Evolutionary conservation across 2,888 invertebrate species (phyloP).

Genomic region (Abrostola tripartita): DNA sequence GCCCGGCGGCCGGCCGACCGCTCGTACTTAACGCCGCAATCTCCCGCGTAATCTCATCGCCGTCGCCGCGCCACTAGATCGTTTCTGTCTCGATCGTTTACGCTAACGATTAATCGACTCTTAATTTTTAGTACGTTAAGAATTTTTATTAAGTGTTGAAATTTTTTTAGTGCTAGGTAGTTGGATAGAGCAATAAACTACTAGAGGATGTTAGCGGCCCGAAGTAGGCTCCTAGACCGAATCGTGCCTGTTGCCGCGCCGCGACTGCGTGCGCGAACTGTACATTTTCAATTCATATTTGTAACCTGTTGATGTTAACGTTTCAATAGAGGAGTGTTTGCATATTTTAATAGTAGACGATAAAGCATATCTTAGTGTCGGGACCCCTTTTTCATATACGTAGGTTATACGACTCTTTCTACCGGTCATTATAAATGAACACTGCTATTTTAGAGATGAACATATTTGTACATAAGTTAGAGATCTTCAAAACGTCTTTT

Average conservation of each 20-base stretch:
- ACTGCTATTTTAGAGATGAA: conserved; percentile 75
- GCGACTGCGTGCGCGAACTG: conserved; percentile 47
- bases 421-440: conserved; percentile 64
- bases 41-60: conserved; percentile 64
- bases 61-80: conserved; percentile 55
- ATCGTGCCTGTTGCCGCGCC: conserved; percentile 71
- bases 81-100: conserved; percentile 56
- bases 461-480: conserved; percentile 80
- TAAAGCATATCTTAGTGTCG: conserved; percentile 65
- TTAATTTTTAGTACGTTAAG: conserved; percentile 70
- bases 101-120: conserved; percentile 64
- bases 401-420: conserved; percentile 64
- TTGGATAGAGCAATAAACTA: conserved; percentile 75
- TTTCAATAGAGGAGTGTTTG: conserved; percentile 54
- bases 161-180: conserved; percentile 75
- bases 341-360: conserved; percentile 63
- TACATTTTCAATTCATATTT: conserved; percentile 61
- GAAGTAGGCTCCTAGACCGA: conserved; percentile 70
- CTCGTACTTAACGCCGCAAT: conserved; percentile 72
- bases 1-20: conserved; percentile 48
- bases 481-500: conserved; percentile 69
- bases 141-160: conserved; percentile 80
- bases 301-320: conserved; percentile 64
- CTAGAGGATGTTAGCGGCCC: conserved; percentile 65
- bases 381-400: conserved; percentile 64